A percentile compares a stretch with the other conserved stretches of the same genome.
phyloP scores from a whole-genome alignment of 2,888 invertebrate genomes.

The Rhagonycha fulva region DNA sequence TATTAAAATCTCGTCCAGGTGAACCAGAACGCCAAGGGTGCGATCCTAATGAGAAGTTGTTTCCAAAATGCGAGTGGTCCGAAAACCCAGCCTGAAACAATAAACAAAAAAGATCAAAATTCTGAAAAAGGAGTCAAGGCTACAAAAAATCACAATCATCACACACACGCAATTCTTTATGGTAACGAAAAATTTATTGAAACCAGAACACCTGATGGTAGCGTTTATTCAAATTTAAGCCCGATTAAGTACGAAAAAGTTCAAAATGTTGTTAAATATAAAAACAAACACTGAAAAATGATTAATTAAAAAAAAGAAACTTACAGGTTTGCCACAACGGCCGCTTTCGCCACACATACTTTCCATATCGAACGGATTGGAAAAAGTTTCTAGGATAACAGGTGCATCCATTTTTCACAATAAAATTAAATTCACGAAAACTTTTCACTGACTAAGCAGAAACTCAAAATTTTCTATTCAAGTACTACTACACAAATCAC shows the following conservation, averaged over 20 bases:
- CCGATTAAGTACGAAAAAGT: not conserved
- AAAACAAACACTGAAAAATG: not conserved
- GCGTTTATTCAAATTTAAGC: not conserved
- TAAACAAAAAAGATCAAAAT: not conserved
- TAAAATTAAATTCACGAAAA: not conserved
- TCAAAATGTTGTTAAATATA: not conserved
- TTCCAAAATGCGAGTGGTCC: conserved; percentile 61
- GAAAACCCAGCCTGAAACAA: conserved; percentile 72
- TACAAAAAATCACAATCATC: not conserved
- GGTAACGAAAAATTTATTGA: not conserved
- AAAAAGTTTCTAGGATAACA: not conserved
- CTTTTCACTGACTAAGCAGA: not conserved
- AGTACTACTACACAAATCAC: not conserved
- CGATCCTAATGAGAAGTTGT: conserved; percentile 48
- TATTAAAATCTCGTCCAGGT: conserved; percentile 55
- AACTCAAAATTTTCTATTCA: not conserved
- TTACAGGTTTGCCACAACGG: not conserved
- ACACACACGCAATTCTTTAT: not conserved
- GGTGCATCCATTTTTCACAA: not conserved
- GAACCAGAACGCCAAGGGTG: conserved; percentile 53
- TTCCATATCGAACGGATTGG: not conserved
- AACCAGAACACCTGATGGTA: not conserved
- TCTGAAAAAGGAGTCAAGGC: not conserved
- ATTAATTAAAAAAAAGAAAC: not conserved
- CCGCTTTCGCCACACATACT: not conserved